Percentiles rank a stretch among this genome's conserved stretches.
Conservation (phyloP, 1,140 invertebrate species). For the Drosophila rhopaloa region DNA sequence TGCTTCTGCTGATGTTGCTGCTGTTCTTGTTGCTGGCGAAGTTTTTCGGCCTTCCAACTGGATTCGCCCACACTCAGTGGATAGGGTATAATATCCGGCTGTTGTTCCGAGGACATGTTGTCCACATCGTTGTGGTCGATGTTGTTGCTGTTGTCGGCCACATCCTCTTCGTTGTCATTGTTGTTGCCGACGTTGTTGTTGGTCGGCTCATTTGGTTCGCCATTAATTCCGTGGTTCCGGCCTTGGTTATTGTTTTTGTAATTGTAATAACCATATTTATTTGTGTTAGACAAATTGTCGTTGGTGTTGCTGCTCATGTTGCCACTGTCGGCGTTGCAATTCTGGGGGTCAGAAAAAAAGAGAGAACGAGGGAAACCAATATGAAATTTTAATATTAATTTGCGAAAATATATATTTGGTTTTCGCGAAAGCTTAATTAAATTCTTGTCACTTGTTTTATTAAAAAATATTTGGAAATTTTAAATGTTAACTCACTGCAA, state of each 20-base stretch:
- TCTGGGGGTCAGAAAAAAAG: constrained; percentile 25
- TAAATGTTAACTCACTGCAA: no score
- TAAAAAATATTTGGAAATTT: not conserved
- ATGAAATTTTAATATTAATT: constrained; percentile 43
- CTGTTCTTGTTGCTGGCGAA: constrained; percentile 25
- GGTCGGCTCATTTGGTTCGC: constrained; percentile 51
- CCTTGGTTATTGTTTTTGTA: constrained; percentile 48
- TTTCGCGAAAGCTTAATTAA: constrained; percentile 41
- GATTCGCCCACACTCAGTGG: constrained; percentile 68
- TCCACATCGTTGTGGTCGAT: constrained; percentile 49
- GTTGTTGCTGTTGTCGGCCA: constrained; percentile 25
- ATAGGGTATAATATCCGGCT: constrained; percentile 82
- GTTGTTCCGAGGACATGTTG: constrained; percentile 67
- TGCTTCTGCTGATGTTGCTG: constrained; percentile 36
- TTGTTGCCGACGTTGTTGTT: constrained; percentile 3
- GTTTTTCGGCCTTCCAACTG: constrained; percentile 64
- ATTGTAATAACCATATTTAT: constrained; percentile 52
- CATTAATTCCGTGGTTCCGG: constrained; percentile 51
- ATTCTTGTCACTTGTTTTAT: constrained; percentile 9
- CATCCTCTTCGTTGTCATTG: constrained; percentile 23
- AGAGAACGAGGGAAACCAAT: not conserved
- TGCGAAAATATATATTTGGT: constrained; percentile 26
- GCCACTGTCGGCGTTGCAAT: constrained; percentile 45
- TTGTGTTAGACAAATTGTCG: constrained; percentile 50
- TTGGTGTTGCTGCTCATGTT: constrained; percentile 27